A percentile compares a stretch with the other conserved stretches of the same genome.
phyloP scores from a whole-genome alignment of 2,797 vertebrate genomes.

The Pogonophryne albipinna region DNA sequence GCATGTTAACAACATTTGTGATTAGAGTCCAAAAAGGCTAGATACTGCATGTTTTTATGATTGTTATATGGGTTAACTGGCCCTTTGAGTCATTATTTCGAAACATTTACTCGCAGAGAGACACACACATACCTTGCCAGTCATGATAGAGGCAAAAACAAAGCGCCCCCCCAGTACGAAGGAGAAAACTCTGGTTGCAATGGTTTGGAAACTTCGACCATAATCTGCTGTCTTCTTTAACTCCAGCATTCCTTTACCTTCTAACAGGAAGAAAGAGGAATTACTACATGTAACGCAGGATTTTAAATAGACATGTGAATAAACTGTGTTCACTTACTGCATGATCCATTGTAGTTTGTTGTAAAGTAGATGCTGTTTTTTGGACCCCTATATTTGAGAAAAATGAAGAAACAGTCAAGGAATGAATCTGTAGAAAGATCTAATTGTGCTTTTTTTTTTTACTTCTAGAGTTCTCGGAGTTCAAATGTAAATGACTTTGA shows the following conservation, averaged over 20 bases:
- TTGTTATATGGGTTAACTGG: background rate
- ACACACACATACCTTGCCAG: conserved; percentile 83
- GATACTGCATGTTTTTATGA: background rate
- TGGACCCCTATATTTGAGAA: conserved; percentile 84
- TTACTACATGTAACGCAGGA: background rate
- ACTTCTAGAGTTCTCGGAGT: conserved; percentile 37
- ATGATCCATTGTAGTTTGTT: conserved; percentile 89
- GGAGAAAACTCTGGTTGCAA: conserved; percentile 91
- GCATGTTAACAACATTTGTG: background rate
- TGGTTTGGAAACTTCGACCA: conserved; percentile 87
- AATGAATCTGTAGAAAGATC: conserved; percentile 2
- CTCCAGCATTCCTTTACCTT: conserved; percentile 88
- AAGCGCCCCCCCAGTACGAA: conserved; percentile 94
- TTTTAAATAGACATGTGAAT: background rate
- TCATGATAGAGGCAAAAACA: conserved; percentile 94
- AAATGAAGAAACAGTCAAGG: conserved; percentile 12
- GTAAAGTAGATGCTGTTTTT: conserved; percentile 91
- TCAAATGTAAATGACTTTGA: conserved; percentile 52
- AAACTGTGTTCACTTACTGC: conserved; percentile 88
- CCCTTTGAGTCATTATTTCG: background rate
- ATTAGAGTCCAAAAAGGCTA: background rate
- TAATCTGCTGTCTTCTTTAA: conserved; percentile 90
- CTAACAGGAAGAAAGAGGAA: conserved; percentile 65
- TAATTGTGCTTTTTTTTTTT: conserved; percentile 17
- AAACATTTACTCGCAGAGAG: conserved; percentile 1